Base-by-base conservation (phyloP, 2,113 vertebrate genomes). In the Strix uralensis region DNA sequence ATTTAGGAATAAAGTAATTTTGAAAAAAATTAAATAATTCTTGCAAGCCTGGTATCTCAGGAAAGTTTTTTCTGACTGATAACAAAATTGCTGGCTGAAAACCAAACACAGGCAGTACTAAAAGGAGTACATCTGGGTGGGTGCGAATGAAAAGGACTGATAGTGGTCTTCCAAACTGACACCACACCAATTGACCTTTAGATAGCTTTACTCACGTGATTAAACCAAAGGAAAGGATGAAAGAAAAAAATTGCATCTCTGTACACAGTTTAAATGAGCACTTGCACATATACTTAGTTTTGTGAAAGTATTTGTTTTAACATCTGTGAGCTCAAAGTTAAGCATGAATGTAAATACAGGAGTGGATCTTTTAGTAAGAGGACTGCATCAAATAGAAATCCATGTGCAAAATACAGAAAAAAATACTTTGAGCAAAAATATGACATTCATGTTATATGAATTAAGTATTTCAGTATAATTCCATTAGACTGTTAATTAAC, bases 401-500 rank as follows among this genome's bases (percentile, higher is more conserved):
- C 36, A 34, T 44, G 40, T 47, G 54, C 29, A 95, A 93, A 82
- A 70, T 7, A 40, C 0, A 79, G 36, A 15, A 81, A 93, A 89
- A 91, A 42, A 29, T 75, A 70, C 27, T 73, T 57, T 20, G 34
- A 73, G 40, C 0, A 16, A 55, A 91, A 58, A 40, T 12, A 73
- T 5, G 40, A 40, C 77, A 75, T 62, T 54, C 7, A 3, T 21
- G 81, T 87, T 55, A n/a, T 16, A 55, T 57, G 51, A 77, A 91
- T 86, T 77, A 61, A 74, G 74, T 67, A 51, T 88, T 93, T 87
- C 63, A 57, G 36, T 26, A 7, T 36, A 70, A 92, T 54, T 75
- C 49, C 36, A 86, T 73, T 86, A 85, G 83, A 15, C 27, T 94
- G 71, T 34, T 91, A 82, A 93, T 88, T 96, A 97, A 59, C 42